Percentiles rank a stretch among this genome's conserved stretches.
phyloP scores from a whole-genome alignment of 2,113 vertebrate species.

The Fukomys damarensis region DNA sequence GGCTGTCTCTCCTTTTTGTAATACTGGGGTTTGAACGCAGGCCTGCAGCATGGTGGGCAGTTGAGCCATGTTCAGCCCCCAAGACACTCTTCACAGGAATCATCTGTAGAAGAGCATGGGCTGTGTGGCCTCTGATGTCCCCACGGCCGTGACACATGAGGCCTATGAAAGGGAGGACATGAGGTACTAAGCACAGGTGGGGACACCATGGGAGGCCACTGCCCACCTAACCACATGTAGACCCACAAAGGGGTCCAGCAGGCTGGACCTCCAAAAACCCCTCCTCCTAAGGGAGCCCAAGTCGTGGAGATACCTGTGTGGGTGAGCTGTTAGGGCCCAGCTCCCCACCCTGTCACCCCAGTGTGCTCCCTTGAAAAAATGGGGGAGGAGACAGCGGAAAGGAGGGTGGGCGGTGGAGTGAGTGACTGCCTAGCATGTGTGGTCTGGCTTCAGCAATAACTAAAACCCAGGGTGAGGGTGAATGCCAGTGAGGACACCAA shows the following conservation, averaged over 20 bases:
- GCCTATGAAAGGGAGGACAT: neutral
- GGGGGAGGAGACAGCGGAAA: neutral
- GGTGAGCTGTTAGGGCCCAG: neutral
- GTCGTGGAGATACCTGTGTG: neutral
- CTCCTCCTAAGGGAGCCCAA: neutral
- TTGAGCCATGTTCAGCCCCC: neutral
- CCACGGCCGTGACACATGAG: neutral
- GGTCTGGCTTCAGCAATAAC: neutral
- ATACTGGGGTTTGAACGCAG: neutral
- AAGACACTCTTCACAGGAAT: neutral
- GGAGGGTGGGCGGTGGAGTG: too few species aligned
- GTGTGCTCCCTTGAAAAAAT: neutral
- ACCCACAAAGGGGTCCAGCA: neutral
- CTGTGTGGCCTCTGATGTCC: neutral
- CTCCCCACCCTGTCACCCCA: neutral
- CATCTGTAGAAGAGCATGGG: neutral
- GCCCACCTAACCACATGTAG: too few species aligned
- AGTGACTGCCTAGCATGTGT: neutral
- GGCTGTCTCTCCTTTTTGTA: neutral
- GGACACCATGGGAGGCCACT: neutral
- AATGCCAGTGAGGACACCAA: fast-evolving
- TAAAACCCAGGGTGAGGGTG: neutral
- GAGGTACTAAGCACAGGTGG: neutral
- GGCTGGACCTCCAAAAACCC: neutral
- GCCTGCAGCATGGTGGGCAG: neutral